A percentile compares a stretch with the other conserved stretches of the same genome.
These are phyloP conservation scores for Elysia chlorotica DNA, from an alignment of 1,140 invertebrate genomes.

Conservation along the genomic window DNA sequence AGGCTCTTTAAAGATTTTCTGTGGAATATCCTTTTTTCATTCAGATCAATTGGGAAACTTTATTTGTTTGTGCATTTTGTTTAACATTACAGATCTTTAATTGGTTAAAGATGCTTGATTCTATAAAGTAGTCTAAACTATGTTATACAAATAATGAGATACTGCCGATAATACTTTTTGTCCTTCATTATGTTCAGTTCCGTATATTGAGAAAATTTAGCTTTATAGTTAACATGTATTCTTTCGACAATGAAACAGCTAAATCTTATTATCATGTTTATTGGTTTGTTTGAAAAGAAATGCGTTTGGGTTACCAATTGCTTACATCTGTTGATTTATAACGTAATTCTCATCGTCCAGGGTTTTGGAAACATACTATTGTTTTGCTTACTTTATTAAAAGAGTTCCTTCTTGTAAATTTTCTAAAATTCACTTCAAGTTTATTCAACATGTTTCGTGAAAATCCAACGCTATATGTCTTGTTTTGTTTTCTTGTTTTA, in stretches of 20 bases:
- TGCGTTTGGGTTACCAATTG: not conserved
- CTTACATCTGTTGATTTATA: not conserved
- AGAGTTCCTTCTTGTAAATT: not conserved
- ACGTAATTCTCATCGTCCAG: not conserved
- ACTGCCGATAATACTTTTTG: not conserved
- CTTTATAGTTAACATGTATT: not conserved
- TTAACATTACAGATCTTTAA: too few species aligned
- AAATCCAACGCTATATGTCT: not conserved
- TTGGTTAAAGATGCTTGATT: too few species aligned
- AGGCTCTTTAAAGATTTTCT: too few species aligned
- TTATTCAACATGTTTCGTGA: not conserved
- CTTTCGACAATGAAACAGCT: not conserved
- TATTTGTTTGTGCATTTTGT: not conserved
- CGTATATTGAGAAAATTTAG: not conserved
- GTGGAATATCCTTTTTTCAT: too few species aligned
- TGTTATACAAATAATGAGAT: not conserved
- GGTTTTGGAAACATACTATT: too few species aligned
- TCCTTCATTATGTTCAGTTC: not conserved
- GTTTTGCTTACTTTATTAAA: too few species aligned
- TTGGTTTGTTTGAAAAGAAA: not conserved
- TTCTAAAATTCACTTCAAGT: not conserved
- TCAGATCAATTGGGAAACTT: not conserved
- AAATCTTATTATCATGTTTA: not conserved
- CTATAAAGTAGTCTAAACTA: too few species aligned
- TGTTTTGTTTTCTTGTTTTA: not conserved